Evolutionary conservation across 2,797 vertebrate genomes (phyloP).

Genomic region (Oreochromis mossambicus): DNA sequence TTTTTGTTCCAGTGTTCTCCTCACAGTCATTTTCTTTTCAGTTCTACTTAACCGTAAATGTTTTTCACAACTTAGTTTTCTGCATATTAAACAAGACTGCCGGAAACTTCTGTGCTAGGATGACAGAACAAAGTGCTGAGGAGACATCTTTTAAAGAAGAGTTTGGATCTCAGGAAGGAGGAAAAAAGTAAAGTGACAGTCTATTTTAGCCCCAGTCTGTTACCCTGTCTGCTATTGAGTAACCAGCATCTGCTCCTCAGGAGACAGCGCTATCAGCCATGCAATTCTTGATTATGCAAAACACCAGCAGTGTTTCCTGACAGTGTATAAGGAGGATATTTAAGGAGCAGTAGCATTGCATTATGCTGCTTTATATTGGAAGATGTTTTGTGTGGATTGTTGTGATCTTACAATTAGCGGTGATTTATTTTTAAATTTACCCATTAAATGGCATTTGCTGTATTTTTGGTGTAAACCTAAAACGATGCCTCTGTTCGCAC

Average conservation of each 20-base stretch:
- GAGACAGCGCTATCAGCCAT: constrained; percentile 60
- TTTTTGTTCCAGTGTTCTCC: not conserved
- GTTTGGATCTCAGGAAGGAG: constrained; percentile 67
- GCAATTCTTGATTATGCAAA: constrained; percentile 67
- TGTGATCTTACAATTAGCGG: not conserved
- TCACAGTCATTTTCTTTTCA: constrained; percentile 1
- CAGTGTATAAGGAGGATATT: constrained; percentile 25
- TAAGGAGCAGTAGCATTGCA: constrained; percentile 3
- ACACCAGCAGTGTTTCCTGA: constrained; percentile 63
- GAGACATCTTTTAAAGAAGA: constrained; percentile 63
- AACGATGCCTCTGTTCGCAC: not conserved
- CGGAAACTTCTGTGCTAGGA: constrained; percentile 67
- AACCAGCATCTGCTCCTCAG: constrained; percentile 68
- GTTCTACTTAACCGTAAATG: constrained; percentile 47
- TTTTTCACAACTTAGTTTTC: constrained; percentile 59
- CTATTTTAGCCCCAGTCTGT: constrained; percentile 74
- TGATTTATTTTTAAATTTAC: not conserved
- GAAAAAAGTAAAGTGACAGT: constrained; percentile 56
- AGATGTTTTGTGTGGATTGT: not conserved
- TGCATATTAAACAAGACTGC: constrained; percentile 69
- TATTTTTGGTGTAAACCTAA: not conserved
- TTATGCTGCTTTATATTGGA: not conserved
- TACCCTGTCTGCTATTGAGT: constrained; percentile 73
- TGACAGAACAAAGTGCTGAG: constrained; percentile 72
- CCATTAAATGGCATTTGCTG: not conserved